These are phyloP conservation scores for Beaufortia kweichowensis DNA, from an alignment of 2,113 vertebrate genomes.

Conservation along the genomic window DNA sequence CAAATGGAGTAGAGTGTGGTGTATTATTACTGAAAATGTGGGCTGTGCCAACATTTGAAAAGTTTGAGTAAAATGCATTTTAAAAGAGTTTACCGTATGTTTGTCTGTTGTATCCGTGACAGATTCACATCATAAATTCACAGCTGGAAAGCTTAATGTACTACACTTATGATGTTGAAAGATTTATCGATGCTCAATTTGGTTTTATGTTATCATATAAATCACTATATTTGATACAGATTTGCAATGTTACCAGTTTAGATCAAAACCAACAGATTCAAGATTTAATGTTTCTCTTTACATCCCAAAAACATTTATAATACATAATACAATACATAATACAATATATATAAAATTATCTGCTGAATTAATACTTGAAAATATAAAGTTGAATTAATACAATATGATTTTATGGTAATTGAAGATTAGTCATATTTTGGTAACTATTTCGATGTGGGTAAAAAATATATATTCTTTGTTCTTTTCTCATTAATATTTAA, in stretches of 20 bases:
- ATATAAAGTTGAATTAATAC: too few relatives aligned
- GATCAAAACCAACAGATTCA: neutral
- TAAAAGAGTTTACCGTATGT: neutral
- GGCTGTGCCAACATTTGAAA: neutral
- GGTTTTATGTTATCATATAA: conserved; percentile 26
- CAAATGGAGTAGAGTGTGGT: neutral
- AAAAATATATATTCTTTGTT: too few relatives aligned
- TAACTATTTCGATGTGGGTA: too few relatives aligned
- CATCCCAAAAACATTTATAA: neutral
- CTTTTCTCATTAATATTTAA: too few relatives aligned
- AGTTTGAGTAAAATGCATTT: neutral
- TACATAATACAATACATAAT: neutral
- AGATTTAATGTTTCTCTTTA: neutral
- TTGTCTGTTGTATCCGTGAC: conserved; percentile 17
- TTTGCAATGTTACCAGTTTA: neutral
- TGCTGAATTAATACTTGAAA: too few relatives aligned
- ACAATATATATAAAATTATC: too few relatives aligned
- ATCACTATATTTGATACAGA: too few relatives aligned
- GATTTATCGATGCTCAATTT: conserved; percentile 34
- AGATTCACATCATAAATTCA: conserved; percentile 19
- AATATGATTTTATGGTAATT: too few relatives aligned
- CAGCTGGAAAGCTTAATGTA: conserved; percentile 21
- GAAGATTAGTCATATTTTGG: too few relatives aligned
- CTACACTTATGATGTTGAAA: conserved; percentile 9
- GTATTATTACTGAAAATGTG: neutral